Evolutionary conservation across 2,797 vertebrate species (phyloP).

Genomic region (Sarcoramphus papa): DNA sequence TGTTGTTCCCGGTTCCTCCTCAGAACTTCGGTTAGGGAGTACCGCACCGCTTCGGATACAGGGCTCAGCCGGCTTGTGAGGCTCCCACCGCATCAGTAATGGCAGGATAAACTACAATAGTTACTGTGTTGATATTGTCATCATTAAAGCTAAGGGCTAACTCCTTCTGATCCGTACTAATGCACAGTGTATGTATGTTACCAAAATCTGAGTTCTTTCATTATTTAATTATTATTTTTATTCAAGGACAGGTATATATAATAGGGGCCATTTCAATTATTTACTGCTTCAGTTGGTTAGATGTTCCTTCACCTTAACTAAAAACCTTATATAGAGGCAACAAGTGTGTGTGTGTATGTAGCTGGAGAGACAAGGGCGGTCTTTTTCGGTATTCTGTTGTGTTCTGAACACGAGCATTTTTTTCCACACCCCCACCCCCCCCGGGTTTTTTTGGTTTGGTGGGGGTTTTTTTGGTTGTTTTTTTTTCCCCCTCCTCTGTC

Average conservation of each 20-base stretch:
- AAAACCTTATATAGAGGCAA: not conserved
- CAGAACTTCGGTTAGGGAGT: not conserved
- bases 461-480: not conserved
- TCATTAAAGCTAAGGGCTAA: not conserved
- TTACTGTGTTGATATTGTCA: not conserved
- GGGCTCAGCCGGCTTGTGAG: not conserved
- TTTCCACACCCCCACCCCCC: not conserved
- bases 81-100: not conserved
- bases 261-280: not conserved
- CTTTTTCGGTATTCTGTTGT: conserved; percentile 11
- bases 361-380: not conserved
- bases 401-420: conserved; percentile 12
- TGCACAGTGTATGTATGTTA: not conserved
- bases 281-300: not conserved
- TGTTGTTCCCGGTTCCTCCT: not conserved
- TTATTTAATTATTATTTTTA: not conserved
- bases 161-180: not conserved
- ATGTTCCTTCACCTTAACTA: not conserved
- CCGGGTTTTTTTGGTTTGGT: too few species aligned
- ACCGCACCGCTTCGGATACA: rapidly evolving
- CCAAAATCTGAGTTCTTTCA: not conserved
- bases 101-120: not conserved
- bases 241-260: not conserved
- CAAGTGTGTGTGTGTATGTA: not conserved
- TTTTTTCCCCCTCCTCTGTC: not conserved